A percentile compares a stretch with the other conserved stretches of the same genome.
phyloP scores from a whole-genome alignment of 2,113 vertebrate genomes.

The Pluvianellus socialis region DNA sequence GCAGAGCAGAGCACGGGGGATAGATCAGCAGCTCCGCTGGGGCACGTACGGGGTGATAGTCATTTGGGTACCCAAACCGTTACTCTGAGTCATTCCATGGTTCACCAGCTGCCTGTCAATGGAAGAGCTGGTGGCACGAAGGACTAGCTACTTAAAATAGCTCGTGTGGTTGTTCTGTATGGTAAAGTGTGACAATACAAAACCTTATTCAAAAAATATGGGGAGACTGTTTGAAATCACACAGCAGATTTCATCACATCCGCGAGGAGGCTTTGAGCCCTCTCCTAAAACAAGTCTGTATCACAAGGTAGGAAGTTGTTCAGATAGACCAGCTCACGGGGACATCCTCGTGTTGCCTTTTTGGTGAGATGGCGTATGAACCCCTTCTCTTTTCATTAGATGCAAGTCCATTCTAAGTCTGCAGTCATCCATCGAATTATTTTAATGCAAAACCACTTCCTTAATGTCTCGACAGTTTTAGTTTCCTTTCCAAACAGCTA shows the following conservation, averaged over 20 bases:
- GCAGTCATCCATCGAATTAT: neutral
- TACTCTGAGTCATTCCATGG: neutral
- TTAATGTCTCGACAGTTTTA: neutral
- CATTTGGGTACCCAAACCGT: neutral
- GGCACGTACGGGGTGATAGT: neutral
- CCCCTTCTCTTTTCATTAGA: neutral
- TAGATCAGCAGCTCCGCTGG: neutral
- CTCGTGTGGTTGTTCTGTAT: neutral
- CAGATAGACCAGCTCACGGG: too few relatives aligned
- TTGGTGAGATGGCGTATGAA: neutral
- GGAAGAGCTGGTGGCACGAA: neutral
- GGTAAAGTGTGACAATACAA: neutral
- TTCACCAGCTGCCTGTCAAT: neutral
- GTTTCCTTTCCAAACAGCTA: neutral
- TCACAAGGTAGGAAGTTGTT: accelerated
- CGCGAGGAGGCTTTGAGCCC: neutral
- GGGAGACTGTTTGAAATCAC: too few relatives aligned
- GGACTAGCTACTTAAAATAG: neutral
- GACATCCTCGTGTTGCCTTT: neutral
- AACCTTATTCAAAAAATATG: neutral
- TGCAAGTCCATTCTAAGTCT: neutral
- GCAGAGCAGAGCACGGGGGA: neutral
- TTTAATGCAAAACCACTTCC: neutral
- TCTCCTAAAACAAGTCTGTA: neutral
- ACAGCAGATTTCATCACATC: neutral